These are phyloP conservation scores for Lucifuga dentata DNA, from an alignment of 2,113 vertebrate species.

Conservation along the genomic window DNA sequence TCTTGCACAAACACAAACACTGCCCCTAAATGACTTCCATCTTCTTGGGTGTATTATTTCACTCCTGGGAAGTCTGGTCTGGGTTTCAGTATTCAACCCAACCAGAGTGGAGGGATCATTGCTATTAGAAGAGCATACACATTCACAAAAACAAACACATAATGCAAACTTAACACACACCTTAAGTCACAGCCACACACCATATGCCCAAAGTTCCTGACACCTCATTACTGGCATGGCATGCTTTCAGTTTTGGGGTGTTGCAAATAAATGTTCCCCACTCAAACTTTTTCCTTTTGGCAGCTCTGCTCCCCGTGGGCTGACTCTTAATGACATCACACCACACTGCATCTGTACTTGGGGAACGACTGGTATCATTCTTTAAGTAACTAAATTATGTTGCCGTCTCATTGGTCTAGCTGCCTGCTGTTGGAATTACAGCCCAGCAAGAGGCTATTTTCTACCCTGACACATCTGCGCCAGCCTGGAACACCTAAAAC, in stretches of 20 bases:
- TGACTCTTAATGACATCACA: slow-evolving; percentile 67
- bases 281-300: slow-evolving; percentile 50
- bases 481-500: slow-evolving; percentile 38
- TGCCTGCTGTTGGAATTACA: slow-evolving; percentile 52
- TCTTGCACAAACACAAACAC: slow-evolving; percentile 40
- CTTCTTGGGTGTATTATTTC: slow-evolving; percentile 60
- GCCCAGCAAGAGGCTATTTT: slow-evolving; percentile 55
- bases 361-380: slow-evolving; percentile 51
- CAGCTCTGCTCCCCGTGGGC: slow-evolving; percentile 48
- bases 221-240: slow-evolving; percentile 65
- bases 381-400: slow-evolving; percentile 56
- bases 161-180: too few relatives aligned
- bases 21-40: slow-evolving; percentile 68
- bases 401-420: slow-evolving; percentile 43
- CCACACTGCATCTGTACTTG: slow-evolving; percentile 44
- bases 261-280: slow-evolving; percentile 62
- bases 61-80: slow-evolving; percentile 49
- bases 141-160: slow-evolving; percentile 31
- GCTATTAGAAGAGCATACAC: slow-evolving; percentile 40
- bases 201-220: slow-evolving; percentile 56
- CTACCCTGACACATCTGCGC: slow-evolving; percentile 17
- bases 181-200: slow-evolving; percentile 12
- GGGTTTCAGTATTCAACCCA: slow-evolving; percentile 50
- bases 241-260: slow-evolving; percentile 54
- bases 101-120: slow-evolving; percentile 39